Evolutionary conservation across 2,888 invertebrate genomes (phyloP).

Genomic region (Homarus gammarus): DNA sequence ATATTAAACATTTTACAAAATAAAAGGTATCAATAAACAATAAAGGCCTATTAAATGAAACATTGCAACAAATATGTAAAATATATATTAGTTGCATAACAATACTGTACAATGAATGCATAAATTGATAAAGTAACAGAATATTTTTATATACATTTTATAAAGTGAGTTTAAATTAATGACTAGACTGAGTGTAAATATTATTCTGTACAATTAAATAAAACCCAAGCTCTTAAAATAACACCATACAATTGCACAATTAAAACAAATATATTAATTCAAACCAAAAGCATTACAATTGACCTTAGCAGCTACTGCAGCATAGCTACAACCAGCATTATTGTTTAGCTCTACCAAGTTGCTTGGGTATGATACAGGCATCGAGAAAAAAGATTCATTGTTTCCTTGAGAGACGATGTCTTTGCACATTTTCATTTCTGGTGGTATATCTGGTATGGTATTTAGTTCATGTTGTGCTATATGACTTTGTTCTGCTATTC

Average conservation of each 20-base stretch:
- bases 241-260: neutral
- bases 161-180: neutral
- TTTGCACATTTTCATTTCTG: constrained; percentile 44
- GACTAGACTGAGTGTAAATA: constrained; percentile 29
- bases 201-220: neutral
- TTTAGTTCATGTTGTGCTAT: neutral
- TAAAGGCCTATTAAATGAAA: no score
- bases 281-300: neutral
- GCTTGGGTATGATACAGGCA: constrained; percentile 42
- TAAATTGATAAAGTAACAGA: no score
- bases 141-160: neutral
- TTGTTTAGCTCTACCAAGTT: constrained; percentile 41
- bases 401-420: constrained; percentile 38
- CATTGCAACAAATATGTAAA: no score
- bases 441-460: neutral
- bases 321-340: constrained; percentile 47
- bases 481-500: neutral
- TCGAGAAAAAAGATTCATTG: constrained; percentile 53
- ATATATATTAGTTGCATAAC: no score
- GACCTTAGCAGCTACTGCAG: constrained; percentile 44
- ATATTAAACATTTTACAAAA: no score
- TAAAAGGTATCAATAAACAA: no score
- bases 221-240: neutral
- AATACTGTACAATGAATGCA: no score
- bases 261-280: neutral